Evolutionary conservation across 1,140 invertebrate species (phyloP).

Genomic region (Drosophila elegans): DNA sequence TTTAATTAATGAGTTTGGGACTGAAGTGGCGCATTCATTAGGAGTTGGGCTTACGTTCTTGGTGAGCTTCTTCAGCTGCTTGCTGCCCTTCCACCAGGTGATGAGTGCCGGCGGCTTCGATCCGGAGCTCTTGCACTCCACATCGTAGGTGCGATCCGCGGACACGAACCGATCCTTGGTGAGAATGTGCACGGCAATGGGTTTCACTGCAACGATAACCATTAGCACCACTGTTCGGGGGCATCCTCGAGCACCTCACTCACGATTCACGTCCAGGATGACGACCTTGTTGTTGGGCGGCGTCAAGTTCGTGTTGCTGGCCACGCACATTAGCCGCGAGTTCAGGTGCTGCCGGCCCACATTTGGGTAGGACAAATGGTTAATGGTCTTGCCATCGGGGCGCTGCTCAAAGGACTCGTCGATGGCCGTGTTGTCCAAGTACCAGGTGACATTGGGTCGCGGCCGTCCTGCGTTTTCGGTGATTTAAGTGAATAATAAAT

Average conservation of each 20-base stretch:
- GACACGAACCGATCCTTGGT: slow-evolving; percentile 92
- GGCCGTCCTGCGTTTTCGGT: slow-evolving; percentile 88
- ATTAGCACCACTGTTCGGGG: not conserved
- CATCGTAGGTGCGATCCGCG: slow-evolving; percentile 92
- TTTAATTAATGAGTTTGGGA: slow-evolving; percentile 61
- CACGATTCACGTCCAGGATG: slow-evolving; percentile 94
- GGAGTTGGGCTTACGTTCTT: slow-evolving; percentile 89
- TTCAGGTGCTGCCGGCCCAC: slow-evolving; percentile 92
- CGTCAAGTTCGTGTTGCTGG: slow-evolving; percentile 93
- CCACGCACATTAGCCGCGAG: slow-evolving; percentile 92
- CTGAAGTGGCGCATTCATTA: slow-evolving; percentile 49
- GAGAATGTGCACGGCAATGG: slow-evolving; percentile 91
- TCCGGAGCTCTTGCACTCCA: slow-evolving; percentile 93
- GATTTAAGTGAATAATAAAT: slow-evolving; percentile 14
- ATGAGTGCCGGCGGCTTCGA: slow-evolving; percentile 93
- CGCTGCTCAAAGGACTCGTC: slow-evolving; percentile 92
- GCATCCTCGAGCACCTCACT: slow-evolving; percentile 86
- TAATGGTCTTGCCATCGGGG: slow-evolving; percentile 89
- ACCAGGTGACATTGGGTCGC: slow-evolving; percentile 92
- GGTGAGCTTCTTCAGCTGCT: slow-evolving; percentile 90
- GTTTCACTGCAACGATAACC: slow-evolving; percentile 89
- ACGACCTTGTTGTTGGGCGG: slow-evolving; percentile 90
- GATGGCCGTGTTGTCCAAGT: slow-evolving; percentile 91
- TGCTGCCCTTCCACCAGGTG: slow-evolving; percentile 94
- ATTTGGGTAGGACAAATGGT: slow-evolving; percentile 90